phyloP scores from a whole-genome alignment of 2,113 vertebrate species.

The Gasterosteus nipponicus region DNA sequence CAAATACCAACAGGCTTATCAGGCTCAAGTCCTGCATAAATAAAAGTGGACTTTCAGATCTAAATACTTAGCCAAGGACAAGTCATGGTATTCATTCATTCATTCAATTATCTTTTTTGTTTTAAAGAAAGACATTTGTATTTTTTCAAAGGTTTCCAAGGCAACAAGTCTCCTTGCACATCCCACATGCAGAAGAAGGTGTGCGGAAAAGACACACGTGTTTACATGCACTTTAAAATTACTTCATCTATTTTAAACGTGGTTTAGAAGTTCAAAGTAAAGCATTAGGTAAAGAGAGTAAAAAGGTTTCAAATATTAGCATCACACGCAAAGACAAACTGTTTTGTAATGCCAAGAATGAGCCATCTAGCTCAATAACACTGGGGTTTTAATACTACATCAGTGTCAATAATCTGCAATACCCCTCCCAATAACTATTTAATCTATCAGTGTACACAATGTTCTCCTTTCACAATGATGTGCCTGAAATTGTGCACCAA shows the following conservation, averaged over 20 bases:
- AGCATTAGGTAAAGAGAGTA: no score
- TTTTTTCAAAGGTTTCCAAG: background rate
- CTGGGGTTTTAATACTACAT: background rate
- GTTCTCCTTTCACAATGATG: background rate
- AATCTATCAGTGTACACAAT: slow-evolving; percentile 4
- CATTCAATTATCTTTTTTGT: background rate
- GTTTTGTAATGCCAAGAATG: background rate
- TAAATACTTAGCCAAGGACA: background rate
- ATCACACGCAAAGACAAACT: background rate
- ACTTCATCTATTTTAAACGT: background rate
- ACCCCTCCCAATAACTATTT: background rate
- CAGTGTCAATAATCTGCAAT: background rate
- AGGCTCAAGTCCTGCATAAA: slow-evolving; percentile 11
- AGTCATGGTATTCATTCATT: background rate
- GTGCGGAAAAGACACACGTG: background rate
- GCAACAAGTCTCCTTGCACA: background rate
- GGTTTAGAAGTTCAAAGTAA: no score
- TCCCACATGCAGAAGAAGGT: background rate
- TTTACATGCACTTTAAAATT: background rate
- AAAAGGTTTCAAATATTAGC: slow-evolving; percentile 3
- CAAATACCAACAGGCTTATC: slow-evolving; percentile 49
- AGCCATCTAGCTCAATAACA: background rate
- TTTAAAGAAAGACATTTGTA: background rate
- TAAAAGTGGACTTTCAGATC: background rate
- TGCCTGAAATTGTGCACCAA: background rate